Percentiles rank a stretch among this genome's conserved stretches.
These are phyloP conservation scores for Sprattus sprattus DNA, from an alignment of 2,113 vertebrate species.

Conservation along the genomic window DNA sequence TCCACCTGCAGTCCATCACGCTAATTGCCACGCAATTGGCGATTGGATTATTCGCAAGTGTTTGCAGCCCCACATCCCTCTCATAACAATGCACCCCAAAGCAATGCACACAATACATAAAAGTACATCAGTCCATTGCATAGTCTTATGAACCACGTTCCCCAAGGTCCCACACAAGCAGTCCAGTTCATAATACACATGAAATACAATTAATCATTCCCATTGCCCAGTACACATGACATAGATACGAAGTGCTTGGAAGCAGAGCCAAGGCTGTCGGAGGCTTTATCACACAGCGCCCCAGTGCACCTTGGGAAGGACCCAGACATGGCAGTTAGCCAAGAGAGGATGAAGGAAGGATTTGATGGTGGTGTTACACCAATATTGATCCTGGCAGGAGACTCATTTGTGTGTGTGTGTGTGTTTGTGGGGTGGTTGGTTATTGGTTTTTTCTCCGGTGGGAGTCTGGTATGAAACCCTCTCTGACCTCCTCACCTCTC, in stretches of 20 bases:
- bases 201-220: too few relatives aligned
- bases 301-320: not conserved
- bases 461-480: not conserved
- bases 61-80: too few relatives aligned
- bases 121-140: too few relatives aligned
- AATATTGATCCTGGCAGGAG: not conserved
- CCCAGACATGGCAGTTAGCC: not conserved
- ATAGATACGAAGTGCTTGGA: not conserved
- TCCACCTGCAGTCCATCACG: too few relatives aligned
- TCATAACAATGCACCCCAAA: too few relatives aligned
- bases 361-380: not conserved
- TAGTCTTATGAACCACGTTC: too few relatives aligned
- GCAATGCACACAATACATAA: too few relatives aligned
- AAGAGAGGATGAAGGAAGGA: not conserved
- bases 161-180: too few relatives aligned
- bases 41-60: too few relatives aligned
- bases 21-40: too few relatives aligned
- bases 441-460: not conserved
- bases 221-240: too few relatives aligned
- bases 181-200: too few relatives aligned
- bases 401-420: not conserved
- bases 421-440: not conserved
- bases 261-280: not conserved
- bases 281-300: not conserved
- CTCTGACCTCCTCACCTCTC: slow-evolving; percentile 4